Evolutionary conservation across 2,888 invertebrate genomes (phyloP).

Genomic region (Zygogramma bicolorata): DNA sequence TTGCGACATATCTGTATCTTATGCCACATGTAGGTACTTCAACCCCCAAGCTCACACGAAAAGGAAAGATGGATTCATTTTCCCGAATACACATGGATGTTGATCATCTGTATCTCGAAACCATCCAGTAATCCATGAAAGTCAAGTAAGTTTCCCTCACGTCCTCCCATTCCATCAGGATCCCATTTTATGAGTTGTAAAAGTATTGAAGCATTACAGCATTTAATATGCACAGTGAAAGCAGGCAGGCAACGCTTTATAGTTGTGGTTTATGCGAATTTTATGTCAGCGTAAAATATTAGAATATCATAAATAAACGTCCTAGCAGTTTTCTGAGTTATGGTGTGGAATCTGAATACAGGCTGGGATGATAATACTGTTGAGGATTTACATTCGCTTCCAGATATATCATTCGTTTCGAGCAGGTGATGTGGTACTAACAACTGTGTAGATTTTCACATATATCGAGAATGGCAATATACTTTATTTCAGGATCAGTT

Average conservation of each 20-base stretch:
- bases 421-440: neutral
- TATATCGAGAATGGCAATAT: too few relatives aligned
- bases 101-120: neutral
- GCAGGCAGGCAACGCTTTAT: slow-evolving; percentile 50
- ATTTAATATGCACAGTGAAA: slow-evolving; percentile 60
- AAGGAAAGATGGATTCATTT: neutral
- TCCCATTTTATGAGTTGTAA: slow-evolving; percentile 59
- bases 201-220: slow-evolving; percentile 57
- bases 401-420: neutral
- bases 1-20: too few relatives aligned
- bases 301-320: slow-evolving; percentile 56
- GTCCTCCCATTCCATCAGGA: slow-evolving; percentile 43
- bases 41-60: too few relatives aligned
- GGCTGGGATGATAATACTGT: neutral
- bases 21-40: too few relatives aligned
- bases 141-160: slow-evolving; percentile 50
- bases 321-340: slow-evolving; percentile 48
- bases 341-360: neutral
- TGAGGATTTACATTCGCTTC: neutral
- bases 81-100: neutral
- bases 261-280: slow-evolving; percentile 54
- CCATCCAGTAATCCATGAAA: neutral
- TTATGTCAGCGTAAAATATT: slow-evolving; percentile 59
- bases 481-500: too few relatives aligned
- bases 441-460: too few relatives aligned